Percentiles rank a stretch among this genome's conserved stretches.
Evolutionary conservation across 2,113 vertebrate species (phyloP).

Genomic region (Sterna hirundo): DNA sequence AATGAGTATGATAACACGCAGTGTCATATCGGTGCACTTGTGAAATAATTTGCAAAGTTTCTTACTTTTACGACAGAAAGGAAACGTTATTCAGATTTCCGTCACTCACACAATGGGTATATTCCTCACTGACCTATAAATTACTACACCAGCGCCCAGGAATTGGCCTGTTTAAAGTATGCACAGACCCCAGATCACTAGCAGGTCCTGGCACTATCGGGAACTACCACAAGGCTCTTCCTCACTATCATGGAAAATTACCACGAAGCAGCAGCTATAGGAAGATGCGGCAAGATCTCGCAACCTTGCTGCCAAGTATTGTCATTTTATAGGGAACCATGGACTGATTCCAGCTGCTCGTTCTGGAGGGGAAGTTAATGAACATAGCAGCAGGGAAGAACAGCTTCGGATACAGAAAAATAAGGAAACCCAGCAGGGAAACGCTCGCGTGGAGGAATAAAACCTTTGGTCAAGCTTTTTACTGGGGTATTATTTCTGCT

Average conservation of each 20-base stretch:
- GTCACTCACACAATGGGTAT: accelerated
- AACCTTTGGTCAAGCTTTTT: background rate
- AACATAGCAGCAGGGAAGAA: background rate
- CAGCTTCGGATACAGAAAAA: background rate
- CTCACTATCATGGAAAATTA: background rate
- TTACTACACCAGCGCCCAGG: background rate
- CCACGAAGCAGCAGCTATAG: background rate
- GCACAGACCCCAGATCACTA: too few species aligned
- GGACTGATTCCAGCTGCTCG: background rate
- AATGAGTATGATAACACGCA: background rate
- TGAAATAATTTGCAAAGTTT: background rate
- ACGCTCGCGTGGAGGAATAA: background rate
- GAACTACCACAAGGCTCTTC: background rate
- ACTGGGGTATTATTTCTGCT: background rate
- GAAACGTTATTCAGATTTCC: background rate
- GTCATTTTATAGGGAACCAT: background rate
- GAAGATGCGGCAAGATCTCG: background rate
- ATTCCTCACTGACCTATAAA: background rate
- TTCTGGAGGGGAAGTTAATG: background rate
- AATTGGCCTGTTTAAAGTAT: background rate
- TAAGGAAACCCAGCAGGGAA: background rate
- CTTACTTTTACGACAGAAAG: background rate
- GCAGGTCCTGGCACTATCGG: too few species aligned
- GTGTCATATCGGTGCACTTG: background rate
- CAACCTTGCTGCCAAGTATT: background rate